Base-by-base conservation (phyloP, 2,797 vertebrate genomes). In the Enteromius viviparus region DNA sequence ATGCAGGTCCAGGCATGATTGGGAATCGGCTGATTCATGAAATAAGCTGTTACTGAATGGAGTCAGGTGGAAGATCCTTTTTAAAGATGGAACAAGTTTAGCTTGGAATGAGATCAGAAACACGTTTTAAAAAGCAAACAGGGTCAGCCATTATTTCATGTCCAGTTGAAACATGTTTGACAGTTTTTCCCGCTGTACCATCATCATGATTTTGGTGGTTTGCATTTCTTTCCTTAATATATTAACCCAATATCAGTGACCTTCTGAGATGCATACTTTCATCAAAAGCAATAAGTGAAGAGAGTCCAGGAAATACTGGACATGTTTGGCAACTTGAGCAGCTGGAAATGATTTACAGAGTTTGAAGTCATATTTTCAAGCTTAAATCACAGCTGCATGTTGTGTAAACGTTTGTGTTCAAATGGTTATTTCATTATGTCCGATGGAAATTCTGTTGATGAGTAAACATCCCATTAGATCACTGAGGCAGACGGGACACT, bases 171-270 rank as follows among this genome's bases (percentile, higher is more conserved):
- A 32, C 60, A 64, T 3, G 6, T 17, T 60, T 29, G 58, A 1
- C 4, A 64, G 23, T 45, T 84, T 85, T 71, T 47, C 65, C 75
- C 26, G 2, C 21, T 70, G 53, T 76, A 53, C 58, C 21, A 23
- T 80, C 74, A 47, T 87, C 42, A 84, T 55, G 19, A 10, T n/a
- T 19, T n/a, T 47, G 65, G 29, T 40, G 60, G 68, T 19, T 29
- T 71, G 42, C 23, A 19, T 49, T 23, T 23, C 5, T n/a, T 29
- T 14, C 40, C n/a, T 65, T 71, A 68, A 58, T n/a, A 19, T 55
- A 65, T 4, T 55, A 19, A 42, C 6, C 3, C 17, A 4, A n/a
- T 79, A 75, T 53, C 32, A 14, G 75, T 76, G 65, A 80, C 5
- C 55, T 60, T 69, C 76, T 72, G 26, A 29, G 21, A 66, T 40